Evolutionary conservation across 37 sponge, comb jelly and placozoan species (phyloP).

Genomic region (Agelas oroides): DNA sequence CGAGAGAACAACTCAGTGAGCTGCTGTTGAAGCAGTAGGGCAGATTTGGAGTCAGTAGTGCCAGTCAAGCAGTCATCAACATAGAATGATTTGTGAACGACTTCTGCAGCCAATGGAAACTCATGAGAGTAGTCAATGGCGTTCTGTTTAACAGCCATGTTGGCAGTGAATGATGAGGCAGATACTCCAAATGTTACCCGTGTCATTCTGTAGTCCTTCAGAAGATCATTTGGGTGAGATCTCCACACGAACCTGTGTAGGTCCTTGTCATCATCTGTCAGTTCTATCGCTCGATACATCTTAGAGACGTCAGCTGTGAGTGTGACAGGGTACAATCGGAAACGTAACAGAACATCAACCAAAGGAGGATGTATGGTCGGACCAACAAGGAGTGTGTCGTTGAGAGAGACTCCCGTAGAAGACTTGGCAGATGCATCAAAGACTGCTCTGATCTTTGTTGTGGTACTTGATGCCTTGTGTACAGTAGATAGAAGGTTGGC

Average conservation of each 20-base stretch:
- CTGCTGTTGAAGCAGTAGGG: too few species aligned
- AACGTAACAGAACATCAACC: slow-evolving; percentile 50
- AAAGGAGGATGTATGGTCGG: slow-evolving; percentile 43
- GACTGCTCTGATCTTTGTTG: slow-evolving; percentile 57
- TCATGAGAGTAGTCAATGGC: slow-evolving; percentile 36
- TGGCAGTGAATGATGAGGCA: slow-evolving; percentile 51
- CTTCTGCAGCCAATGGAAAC: slow-evolving; percentile 40
- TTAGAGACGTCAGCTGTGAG: slow-evolving; percentile 55
- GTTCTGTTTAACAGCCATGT: slow-evolving; percentile 50
- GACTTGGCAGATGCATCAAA: slow-evolving; percentile 63
- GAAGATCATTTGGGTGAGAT: neutral
- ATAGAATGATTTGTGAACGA: too few species aligned
- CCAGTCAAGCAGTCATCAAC: too few species aligned
- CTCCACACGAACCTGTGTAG: slow-evolving; percentile 50
- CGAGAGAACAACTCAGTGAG: too few species aligned
- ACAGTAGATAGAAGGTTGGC: slow-evolving; percentile 56
- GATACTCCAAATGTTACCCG: slow-evolving; percentile 43
- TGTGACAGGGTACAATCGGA: slow-evolving; percentile 48
- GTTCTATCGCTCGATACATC: slow-evolving; percentile 51
- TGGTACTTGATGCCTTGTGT: slow-evolving; percentile 56
- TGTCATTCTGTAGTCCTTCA: slow-evolving; percentile 53
- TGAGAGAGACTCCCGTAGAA: slow-evolving; percentile 57
- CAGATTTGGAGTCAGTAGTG: too few species aligned
- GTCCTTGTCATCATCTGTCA: slow-evolving; percentile 37
- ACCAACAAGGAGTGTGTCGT: slow-evolving; percentile 51